Evolutionary conservation across 2,888 invertebrate species (phyloP), one percentile per base, ranked within the genome.

Genomic region (Andrena trimmerana): DNA sequence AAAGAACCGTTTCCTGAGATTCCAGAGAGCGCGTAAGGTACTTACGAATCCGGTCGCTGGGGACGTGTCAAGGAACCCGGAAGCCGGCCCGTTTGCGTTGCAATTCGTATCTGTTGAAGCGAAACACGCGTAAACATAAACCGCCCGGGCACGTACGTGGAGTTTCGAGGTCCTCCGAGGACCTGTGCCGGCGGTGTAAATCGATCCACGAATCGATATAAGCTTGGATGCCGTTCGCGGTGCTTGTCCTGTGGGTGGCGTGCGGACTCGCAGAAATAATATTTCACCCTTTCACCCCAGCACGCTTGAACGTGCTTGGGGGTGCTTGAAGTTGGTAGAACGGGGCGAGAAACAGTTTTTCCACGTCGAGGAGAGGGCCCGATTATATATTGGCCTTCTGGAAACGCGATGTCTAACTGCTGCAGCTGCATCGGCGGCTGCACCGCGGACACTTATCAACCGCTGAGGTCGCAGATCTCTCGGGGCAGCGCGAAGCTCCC

Each of bases 371-470:
- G 13, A 36, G 24, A 31, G 4, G 57, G 33, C 10, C 42, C 16
- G 54, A 24, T 20, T 24, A 8, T 13, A 29, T 10, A 48, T 24
- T 33, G 29, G 52, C 57, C 52, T 69, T 20, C 54, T 62, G 66
- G 77, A 66, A 84, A 73, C 48, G 67, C 68, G 65, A 90, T 90
- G 90, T 78, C 86, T 31, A 85, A 88, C 79, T 91, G 91, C 81
- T 91, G 91, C 84, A 88, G 90, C 54, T 90, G 87, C 68, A 87
- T 88, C 60, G 84, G 84, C 62, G 85, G 74, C 10, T 87, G 89
- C 71, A 65, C 60, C 72, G 65, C 69, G 57, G 90, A 92, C 69
- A 76, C 92, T 78, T 92, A 92, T 86, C 90, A 91, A 65, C 92
- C 90, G 72, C 78, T 92, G 76, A 86, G 77, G 78, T 83, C 81